Base-by-base conservation (phyloP, 2,888 invertebrate species). In the Thecocarcelia acutangulata region DNA sequence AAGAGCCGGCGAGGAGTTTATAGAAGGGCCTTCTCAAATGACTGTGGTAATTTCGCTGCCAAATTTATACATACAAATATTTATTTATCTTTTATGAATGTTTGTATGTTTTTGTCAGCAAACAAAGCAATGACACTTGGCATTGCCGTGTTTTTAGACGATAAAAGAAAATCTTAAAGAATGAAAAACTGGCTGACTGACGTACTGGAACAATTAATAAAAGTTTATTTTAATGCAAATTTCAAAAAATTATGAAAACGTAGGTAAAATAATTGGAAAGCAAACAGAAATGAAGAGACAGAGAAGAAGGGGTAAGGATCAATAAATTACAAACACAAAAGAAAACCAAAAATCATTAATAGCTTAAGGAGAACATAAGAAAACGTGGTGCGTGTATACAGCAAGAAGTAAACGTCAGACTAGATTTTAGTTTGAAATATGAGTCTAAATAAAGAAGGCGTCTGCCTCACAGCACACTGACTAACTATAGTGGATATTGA, bases 101-200 rank as follows among this genome's bases (percentile, higher is more conserved):
- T 33, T 44, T 33, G 19, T 63, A 46, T 2, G 50, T 17, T 61
- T 40, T 42, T 24, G 4, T 15, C 37, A 64, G 33, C 37, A 13
- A 13, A 1, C 52, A 9, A 72, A 13, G 37, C 19, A 33, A 59
- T 76, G 80, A 72, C 28, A 52, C 75, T 75, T 80, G 80, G 50
- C 70, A 75, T 70, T 58, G 70, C 33, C 64, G 40, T 66, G 64
- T 21, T 59, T 66, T 28, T 17, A 70, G 48, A 54, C 64, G 52
- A 50, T 37, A 61, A 48, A 50, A 24, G 24, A 52, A 72, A 17
- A 19, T 44, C 24, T 9, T 48, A 48, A n/a, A 15, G 12, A 50
- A 68, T 11, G 12, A 42, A 9, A 64, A 56, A 46, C 24, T 24
- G 24, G 24, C 24, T 56, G 44, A 64, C 24, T 50, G 70, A 54